Percentiles rank a stretch among this genome's conserved stretches.
These are phyloP conservation scores for Hipposideros armiger DNA, from an alignment of 2,113 vertebrate species.

Conservation along the genomic window DNA sequence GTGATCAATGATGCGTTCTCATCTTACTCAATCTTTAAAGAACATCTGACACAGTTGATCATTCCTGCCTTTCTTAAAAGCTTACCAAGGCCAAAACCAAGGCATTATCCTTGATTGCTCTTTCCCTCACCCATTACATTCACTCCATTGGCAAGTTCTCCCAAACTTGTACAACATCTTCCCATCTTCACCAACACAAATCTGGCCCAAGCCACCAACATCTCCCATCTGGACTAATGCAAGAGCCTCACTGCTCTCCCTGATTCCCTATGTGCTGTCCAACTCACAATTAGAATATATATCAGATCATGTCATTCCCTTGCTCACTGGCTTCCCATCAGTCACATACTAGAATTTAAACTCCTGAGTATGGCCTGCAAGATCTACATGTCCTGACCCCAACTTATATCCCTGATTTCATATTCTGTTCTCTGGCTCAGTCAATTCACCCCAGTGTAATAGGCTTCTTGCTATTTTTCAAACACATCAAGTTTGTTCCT, in stretches of 20 bases:
- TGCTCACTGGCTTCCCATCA: neutral
- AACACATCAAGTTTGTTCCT: slow-evolving; percentile 8
- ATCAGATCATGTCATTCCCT: neutral
- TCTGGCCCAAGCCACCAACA: neutral
- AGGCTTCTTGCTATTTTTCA: slow-evolving; percentile 12
- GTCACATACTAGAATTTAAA: slow-evolving; percentile 21
- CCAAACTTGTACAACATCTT: neutral
- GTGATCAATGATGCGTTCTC: neutral
- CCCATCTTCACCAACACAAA: neutral
- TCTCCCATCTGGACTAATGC: neutral
- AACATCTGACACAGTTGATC: neutral
- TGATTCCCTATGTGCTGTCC: neutral
- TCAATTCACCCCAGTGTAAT: neutral
- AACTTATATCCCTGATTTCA: neutral
- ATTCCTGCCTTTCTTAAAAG: neutral
- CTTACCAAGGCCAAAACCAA: neutral
- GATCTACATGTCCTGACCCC: neutral
- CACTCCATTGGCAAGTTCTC: neutral
- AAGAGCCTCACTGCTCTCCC: neutral
- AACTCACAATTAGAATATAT: neutral
- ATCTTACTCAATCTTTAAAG: neutral
- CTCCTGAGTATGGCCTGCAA: neutral
- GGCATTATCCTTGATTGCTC: neutral
- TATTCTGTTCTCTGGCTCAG: slow-evolving; percentile 4
- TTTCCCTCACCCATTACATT: neutral